These are phyloP conservation scores for Clitarchus hookeri DNA, from an alignment of 2,888 invertebrate species.

Conservation along the genomic window DNA sequence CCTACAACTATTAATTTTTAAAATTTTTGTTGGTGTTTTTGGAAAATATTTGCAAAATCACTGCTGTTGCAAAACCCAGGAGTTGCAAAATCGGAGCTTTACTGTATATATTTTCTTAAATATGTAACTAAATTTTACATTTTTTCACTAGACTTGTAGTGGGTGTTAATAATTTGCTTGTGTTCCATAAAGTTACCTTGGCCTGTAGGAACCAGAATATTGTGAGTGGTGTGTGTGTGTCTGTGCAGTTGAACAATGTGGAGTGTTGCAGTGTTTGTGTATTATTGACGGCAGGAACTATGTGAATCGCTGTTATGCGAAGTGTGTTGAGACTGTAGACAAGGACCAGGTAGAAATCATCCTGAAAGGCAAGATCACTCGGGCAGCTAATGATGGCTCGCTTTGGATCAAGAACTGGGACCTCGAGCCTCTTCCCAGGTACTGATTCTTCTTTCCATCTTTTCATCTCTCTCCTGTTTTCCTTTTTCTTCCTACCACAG, in stretches of 20 bases:
- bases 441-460: slow-evolving; percentile 10
- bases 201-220: too few relatives aligned
- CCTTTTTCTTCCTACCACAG: background rate
- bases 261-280: slow-evolving; percentile 23
- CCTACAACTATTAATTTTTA: too few relatives aligned
- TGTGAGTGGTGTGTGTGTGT: background rate
- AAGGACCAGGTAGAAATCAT: slow-evolving; percentile 94
- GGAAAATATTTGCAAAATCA: too few relatives aligned
- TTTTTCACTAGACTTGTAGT: too few relatives aligned
- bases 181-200: too few relatives aligned
- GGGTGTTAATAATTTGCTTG: too few relatives aligned
- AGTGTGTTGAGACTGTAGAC: slow-evolving; percentile 85
- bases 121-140: too few relatives aligned
- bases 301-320: slow-evolving; percentile 89
- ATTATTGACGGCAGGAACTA: slow-evolving; percentile 63
- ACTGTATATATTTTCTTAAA: too few relatives aligned
- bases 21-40: too few relatives aligned
- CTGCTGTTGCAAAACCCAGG: too few relatives aligned
- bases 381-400: slow-evolving; percentile 85
- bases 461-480: background rate
- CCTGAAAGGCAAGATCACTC: slow-evolving; percentile 90
- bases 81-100: too few relatives aligned
- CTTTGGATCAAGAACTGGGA: slow-evolving; percentile 94
- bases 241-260: background rate
- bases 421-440: slow-evolving; percentile 81